Evolutionary conservation across 1,140 invertebrate genomes (phyloP), one percentile per base, ranked within the genome.

Genomic region (Macrotrachela quadricornifera): DNA sequence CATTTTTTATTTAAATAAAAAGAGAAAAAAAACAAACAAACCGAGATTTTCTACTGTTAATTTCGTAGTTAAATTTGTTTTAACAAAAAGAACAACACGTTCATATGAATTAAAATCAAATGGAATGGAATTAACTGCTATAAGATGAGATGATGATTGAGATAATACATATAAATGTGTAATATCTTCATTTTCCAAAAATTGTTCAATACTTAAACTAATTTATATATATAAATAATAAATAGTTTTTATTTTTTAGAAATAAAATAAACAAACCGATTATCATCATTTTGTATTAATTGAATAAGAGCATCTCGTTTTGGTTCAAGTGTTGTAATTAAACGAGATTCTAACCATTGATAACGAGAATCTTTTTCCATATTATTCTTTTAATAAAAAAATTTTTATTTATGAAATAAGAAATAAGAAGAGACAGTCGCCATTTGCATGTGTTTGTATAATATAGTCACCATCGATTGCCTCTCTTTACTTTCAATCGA

Each of bases 151-250:
- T 14, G 61, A 59, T 11, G 60, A 59, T 15, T 59, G 53, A 10
- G 59, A 59, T 52, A 60, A 68, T 6, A 68, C 62, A 63, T 64
- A 68, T 51, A 70, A 53, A 21, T 61, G 56, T 45, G 62, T 60
- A 2, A 64, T 59, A 62, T 70, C 68, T 58, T 70, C 68, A 58
- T 70, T 70, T 59, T 68, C 67, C 15, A 68, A 61, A 59, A 70
- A 70, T 58, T 68, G 65, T 57, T 67, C 63, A 57, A 68, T 65
- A 9, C 65, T 65, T 40, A 67, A 57, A 54, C 67, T 69, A 58
- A 50, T 59, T 59, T 37, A 49, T 15, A 18, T 15, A 41, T 47
- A n/a, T 12, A 30, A 43, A 37, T 1, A 16, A 14, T 0, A 51
- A 49, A 41, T 39, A 17, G 6, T 37, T 41, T 18, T 13, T 37